Conservation (phyloP, 2,113 vertebrate genomes). For the Edolisoma coerulescens region DNA sequence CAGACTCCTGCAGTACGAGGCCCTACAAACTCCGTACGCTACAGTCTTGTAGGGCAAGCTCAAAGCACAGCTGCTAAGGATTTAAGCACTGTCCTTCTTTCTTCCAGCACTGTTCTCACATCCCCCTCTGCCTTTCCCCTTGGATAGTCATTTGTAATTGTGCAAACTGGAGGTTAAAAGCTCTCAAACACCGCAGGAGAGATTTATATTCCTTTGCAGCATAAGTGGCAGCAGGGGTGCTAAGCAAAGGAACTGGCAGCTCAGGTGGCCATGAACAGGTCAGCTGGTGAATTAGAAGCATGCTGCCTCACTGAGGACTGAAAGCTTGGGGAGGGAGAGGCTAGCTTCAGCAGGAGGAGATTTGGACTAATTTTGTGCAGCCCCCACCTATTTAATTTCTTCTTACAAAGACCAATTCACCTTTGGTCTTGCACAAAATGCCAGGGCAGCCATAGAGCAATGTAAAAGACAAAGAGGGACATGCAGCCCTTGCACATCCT, state of each 20-base stretch:
- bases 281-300: background rate
- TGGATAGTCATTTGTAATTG: background rate
- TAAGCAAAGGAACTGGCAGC: background rate
- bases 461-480: background rate
- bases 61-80: background rate
- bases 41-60: background rate
- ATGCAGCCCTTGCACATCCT: background rate
- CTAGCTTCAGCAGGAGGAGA: background rate
- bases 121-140: background rate
- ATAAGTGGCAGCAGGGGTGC: background rate
- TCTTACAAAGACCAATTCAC: background rate
- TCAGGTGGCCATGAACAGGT: background rate
- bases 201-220: background rate
- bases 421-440: background rate
- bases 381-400: background rate
- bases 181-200: background rate
- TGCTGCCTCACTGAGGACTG: background rate
- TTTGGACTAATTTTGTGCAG: background rate
- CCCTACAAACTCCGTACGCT: fast-evolving
- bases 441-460: background rate
- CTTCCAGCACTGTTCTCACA: background rate
- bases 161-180: background rate
- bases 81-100: background rate
- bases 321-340: background rate
- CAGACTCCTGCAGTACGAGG: background rate